Base-by-base conservation (phyloP, 2,797 vertebrate species). In the Peromyscus eremicus region DNA sequence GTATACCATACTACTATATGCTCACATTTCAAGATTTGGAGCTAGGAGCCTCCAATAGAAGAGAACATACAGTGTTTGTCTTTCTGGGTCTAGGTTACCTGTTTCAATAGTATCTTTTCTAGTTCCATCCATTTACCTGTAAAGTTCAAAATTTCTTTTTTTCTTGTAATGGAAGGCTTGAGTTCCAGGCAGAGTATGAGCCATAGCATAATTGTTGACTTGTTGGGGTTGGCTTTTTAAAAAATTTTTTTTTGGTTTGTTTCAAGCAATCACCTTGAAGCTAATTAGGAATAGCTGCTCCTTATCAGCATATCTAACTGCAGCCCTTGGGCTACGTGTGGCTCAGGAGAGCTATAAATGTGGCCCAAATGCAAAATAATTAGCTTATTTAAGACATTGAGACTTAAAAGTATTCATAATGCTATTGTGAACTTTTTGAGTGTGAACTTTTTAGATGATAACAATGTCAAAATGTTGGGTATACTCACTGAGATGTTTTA, bases 191-290 rank as follows among this genome's bases (percentile, higher is more conserved):
- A 85, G 46, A 4, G 3, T 8, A 0, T 17, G 13, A 70, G 16
- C 37, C 87, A 4, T 10, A 52, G 64, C 70, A 37, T 79, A 80
- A 52, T 40, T 71, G 37, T 86, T 37, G 11, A 71, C 32, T 82
- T 68, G 13, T 25, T 68, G 13, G 32, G 10, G 13, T 8, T 83
- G 7, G 29, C 71, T 21, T n/a, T 49, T 43, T 91, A n/a, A n/a
- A n/a, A n/a, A n/a, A 32, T 66, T 60, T 32, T 3, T 9, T 68
- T 68, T 68, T 68, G 52, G 29, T 71, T 87, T 55, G 68, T 60
- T 75, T 88, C 43, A 55, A 89, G 37, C 21, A 62, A 55, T 94
- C 71, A 43, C 46, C 23, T 96, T 89, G 68, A 55, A 95, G 49
- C 29, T 60, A 52, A 27, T 11, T 91, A 86, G 62, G 64, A 93